A percentile compares a stretch with the other conserved stretches of the same genome.
These are phyloP conservation scores for Azemiops feae DNA, from an alignment of 2,113 vertebrate species.

Conservation along the genomic window DNA sequence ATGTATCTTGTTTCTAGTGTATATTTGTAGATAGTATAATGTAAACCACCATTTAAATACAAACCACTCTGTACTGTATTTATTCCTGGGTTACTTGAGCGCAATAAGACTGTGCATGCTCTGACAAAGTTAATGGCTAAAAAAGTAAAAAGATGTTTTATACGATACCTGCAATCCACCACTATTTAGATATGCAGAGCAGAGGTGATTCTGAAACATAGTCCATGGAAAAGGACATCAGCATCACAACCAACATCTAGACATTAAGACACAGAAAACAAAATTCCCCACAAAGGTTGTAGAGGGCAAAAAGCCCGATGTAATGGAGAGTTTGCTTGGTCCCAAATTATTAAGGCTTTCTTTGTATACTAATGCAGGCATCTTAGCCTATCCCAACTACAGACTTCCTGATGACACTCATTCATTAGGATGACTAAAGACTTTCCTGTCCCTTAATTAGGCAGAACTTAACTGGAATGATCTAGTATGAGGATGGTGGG, in stretches of 20 bases:
- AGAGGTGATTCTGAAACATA: background rate
- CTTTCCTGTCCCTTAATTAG: background rate
- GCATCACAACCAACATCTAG: background rate
- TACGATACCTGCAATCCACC: background rate
- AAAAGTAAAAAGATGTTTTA: background rate
- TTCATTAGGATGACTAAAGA: background rate
- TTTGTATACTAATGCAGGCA: background rate
- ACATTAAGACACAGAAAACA: background rate
- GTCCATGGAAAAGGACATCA: background rate
- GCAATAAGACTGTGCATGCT: too few relatives aligned
- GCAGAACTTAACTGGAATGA: background rate
- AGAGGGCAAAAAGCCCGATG: background rate
- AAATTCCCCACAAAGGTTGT: background rate
- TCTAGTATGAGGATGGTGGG: background rate
- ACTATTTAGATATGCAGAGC: background rate
- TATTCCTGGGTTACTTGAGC: too few relatives aligned
- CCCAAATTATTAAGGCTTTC: background rate
- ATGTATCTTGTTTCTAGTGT: too few relatives aligned
- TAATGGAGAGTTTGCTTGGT: background rate
- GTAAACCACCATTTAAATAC: too few relatives aligned
- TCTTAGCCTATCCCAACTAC: background rate
- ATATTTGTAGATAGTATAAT: too few relatives aligned
- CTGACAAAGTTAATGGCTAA: background rate
- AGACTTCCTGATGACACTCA: background rate
- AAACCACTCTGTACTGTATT: too few relatives aligned